phyloP scores from a whole-genome alignment of 1,140 invertebrate genomes.

The Lutraria rhynchaena region DNA sequence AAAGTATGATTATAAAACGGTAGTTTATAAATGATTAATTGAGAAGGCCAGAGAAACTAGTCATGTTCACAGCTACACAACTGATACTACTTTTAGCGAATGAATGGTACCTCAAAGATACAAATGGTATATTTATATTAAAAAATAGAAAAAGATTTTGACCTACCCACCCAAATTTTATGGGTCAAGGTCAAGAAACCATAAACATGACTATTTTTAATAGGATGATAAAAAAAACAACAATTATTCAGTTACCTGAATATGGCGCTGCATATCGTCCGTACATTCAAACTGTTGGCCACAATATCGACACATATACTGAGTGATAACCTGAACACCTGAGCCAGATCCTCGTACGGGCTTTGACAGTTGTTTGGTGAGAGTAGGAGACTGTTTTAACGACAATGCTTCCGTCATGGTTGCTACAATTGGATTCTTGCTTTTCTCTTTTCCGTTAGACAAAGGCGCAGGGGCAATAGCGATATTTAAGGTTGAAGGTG shows the following conservation, averaged over 20 bases:
- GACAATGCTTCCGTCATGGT: slow-evolving; percentile 55
- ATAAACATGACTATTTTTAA: no score
- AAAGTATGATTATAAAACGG: no score
- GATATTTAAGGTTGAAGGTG: not conserved
- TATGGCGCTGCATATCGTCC: slow-evolving; percentile 74
- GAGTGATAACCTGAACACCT: slow-evolving; percentile 66
- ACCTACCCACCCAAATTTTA: no score
- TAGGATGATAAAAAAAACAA: not conserved
- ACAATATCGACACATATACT: slow-evolving; percentile 75
- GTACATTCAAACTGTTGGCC: slow-evolving; percentile 73
- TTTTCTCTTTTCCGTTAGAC: slow-evolving; percentile 30
- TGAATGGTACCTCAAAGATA: no score
- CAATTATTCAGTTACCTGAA: slow-evolving; percentile 50
- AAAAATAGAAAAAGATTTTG: no score
- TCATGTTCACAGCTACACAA: no score
- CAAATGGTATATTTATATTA: no score
- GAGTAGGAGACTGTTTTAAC: slow-evolving; percentile 51
- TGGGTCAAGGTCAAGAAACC: no score
- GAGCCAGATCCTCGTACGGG: not conserved
- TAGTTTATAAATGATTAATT: no score
- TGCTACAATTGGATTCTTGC: slow-evolving; percentile 21
- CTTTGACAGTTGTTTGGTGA: slow-evolving; percentile 50
- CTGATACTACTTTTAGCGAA: no score
- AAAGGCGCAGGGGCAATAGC: not conserved
- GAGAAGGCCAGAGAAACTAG: no score